phyloP scores from a whole-genome alignment of 2,888 invertebrate genomes.

The Ferrisia virgata region DNA sequence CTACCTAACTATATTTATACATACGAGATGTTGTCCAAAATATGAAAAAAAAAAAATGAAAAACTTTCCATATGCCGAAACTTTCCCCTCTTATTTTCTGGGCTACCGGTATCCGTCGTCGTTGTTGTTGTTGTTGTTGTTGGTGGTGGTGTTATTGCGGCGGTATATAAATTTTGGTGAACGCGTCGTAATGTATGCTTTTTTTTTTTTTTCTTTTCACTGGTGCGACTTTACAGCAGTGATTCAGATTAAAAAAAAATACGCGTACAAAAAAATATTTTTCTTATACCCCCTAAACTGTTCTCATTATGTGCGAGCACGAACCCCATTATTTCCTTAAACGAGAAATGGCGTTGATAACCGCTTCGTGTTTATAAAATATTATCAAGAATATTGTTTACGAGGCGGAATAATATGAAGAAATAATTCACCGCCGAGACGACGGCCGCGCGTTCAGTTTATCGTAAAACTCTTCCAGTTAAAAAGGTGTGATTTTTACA shows the following conservation, averaged over 20 bases:
- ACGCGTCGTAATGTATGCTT: background rate
- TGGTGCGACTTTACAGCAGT: no score
- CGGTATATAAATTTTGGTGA: background rate
- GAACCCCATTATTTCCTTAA: constrained; percentile 46
- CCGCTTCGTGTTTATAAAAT: constrained; percentile 43
- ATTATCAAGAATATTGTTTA: constrained; percentile 43
- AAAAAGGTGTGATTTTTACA: background rate
- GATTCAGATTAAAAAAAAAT: constrained; percentile 25
- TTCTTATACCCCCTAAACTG: constrained; percentile 36
- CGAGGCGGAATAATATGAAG: constrained; percentile 40
- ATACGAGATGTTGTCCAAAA: background rate
- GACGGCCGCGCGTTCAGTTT: background rate
- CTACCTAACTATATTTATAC: no score
- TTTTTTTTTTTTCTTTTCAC: background rate
- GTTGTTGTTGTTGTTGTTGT: background rate
- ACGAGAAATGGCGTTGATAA: constrained; percentile 44
- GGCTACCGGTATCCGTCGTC: background rate
- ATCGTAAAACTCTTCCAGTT: background rate
- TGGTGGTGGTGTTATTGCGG: background rate
- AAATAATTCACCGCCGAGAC: constrained; percentile 12
- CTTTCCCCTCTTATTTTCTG: background rate
- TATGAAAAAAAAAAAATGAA: background rate
- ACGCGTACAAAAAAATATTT: constrained; percentile 29
- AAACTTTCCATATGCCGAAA: background rate
- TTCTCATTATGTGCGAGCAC: constrained; percentile 43